Conservation (phyloP, 2,797 vertebrate species). For the Spinus pinus region DNA sequence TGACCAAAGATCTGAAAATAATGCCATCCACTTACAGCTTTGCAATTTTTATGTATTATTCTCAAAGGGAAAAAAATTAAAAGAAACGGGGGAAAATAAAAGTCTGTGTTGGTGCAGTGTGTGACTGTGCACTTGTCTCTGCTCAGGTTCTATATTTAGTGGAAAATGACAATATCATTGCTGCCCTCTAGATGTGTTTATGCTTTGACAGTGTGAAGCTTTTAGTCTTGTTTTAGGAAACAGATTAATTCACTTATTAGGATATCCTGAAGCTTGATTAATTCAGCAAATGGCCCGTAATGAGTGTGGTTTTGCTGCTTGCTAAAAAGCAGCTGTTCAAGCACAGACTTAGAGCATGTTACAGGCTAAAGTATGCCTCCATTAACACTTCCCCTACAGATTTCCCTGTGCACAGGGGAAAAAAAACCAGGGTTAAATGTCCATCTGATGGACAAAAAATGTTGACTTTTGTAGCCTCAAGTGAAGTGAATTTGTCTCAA, state of each 20-base stretch:
- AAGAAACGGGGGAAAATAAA: not conserved
- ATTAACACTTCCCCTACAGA: not conserved
- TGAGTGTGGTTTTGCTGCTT: not conserved
- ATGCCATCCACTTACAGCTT: not conserved
- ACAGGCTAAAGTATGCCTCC: not conserved
- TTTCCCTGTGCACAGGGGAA: not conserved
- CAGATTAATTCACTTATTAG: slow-evolving; percentile 31
- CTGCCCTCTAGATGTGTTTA: slow-evolving; percentile 61
- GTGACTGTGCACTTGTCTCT: slow-evolving; percentile 37
- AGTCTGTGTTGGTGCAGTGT: not conserved
- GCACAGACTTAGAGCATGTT: not conserved
- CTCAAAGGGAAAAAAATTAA: not conserved
- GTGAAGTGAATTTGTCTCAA: not conserved
- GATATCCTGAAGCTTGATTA: slow-evolving; percentile 32
- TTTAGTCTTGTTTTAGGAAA: slow-evolving; percentile 38
- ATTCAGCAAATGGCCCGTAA: slow-evolving; percentile 34
- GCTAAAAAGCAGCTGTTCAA: not conserved
- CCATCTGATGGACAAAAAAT: not conserved
- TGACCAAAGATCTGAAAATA: not conserved
- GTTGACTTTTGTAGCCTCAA: not conserved
- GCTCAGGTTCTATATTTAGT: slow-evolving; percentile 44
- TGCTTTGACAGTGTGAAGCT: slow-evolving; percentile 13
- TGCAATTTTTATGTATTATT: not conserved
- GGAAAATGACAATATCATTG: slow-evolving; percentile 37
- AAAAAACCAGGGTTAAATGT: not conserved